Evolutionary conservation across 2,797 vertebrate genomes (phyloP), one percentile per base, ranked within the genome.

Genomic region (Champsocephalus gunnari): DNA sequence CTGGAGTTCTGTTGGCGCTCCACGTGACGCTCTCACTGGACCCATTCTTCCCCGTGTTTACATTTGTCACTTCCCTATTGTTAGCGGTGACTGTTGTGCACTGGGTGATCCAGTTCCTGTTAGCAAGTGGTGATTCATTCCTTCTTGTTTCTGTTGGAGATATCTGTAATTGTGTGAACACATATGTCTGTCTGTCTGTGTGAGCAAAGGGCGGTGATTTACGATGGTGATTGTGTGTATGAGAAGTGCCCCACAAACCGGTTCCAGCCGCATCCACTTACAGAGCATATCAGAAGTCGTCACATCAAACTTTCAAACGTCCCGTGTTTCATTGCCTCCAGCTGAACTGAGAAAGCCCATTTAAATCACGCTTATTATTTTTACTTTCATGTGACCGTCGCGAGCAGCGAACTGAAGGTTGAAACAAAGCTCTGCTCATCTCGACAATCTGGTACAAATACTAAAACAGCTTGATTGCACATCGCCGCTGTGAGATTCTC

Each of bases 1-100:
- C 74, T 73, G 66, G 75, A 66, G 77, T 66, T 73, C 28, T 75
- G 47, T 66, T 84, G 38, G 51, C 32, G 0, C 61, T 60, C 41
- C 6, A 2, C 9, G 50, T 59, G 57, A 57, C 61, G 11, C 62
- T 82, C 67, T 70, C 68, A 5, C 67, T 5, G 65, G 68, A 47
- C 60, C 78, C 19, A 87, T 89, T 92, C 89, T 92, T 87, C 79
- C 43, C 38, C 7, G 62, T 90, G 88, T 92, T 88, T 93, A 89
- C 75, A 61, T 86, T 88, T 82, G 81, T 88, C 88, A 78, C 60
- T 58, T 83, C 89, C 86, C 73, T 24, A 85, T 90, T 89, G 90
- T 93, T 84, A 5, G 10, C 16, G 1, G 59, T 4, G 45, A 55
- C 87, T 71, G 90, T 92, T 92, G 90, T 92, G 69, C 4, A 1